Conservation (phyloP, 1,140 invertebrate species). For the Hestina assimilis region DNA sequence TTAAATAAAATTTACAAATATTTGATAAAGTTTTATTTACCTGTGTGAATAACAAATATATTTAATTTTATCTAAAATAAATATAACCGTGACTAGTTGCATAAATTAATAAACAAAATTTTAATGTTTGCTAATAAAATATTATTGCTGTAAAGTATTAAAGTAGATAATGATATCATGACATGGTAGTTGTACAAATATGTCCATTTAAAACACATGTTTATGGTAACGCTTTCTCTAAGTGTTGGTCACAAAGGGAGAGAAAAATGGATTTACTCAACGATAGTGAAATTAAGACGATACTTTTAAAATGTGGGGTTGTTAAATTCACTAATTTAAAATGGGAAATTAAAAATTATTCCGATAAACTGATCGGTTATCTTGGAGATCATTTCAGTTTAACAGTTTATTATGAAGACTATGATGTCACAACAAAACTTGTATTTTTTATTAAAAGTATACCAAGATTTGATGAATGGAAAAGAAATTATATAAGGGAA, state of each 20-base stretch:
- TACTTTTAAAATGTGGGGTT: conserved; percentile 39
- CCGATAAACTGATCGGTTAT: conserved; percentile 49
- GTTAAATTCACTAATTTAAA: conserved; percentile 27
- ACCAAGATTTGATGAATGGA: conserved; percentile 47
- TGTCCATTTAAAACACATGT: too few species aligned
- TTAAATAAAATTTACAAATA: conserved; percentile 2
- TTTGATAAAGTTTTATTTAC: conserved; percentile 7
- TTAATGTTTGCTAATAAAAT: too few species aligned
- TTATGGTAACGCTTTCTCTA: too few species aligned
- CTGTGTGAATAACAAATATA: too few species aligned
- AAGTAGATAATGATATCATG: too few species aligned
- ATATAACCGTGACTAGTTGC: too few species aligned
- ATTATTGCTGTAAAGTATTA: too few species aligned
- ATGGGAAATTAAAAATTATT: conserved; percentile 40
- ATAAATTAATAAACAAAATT: too few species aligned
- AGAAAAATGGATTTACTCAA: conserved; percentile 48
- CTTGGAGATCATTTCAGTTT: conserved; percentile 60
- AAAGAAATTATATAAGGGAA: conserved; percentile 50
- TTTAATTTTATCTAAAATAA: neutral
- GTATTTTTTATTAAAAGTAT: conserved; percentile 58
- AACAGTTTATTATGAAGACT: conserved; percentile 28
- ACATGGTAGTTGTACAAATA: too few species aligned
- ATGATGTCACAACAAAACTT: conserved; percentile 22
- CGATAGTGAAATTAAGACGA: conserved; percentile 41
- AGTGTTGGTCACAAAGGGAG: too few species aligned